Evolutionary conservation across 2,888 invertebrate genomes (phyloP).

Genomic region (Campoplex nolae): DNA sequence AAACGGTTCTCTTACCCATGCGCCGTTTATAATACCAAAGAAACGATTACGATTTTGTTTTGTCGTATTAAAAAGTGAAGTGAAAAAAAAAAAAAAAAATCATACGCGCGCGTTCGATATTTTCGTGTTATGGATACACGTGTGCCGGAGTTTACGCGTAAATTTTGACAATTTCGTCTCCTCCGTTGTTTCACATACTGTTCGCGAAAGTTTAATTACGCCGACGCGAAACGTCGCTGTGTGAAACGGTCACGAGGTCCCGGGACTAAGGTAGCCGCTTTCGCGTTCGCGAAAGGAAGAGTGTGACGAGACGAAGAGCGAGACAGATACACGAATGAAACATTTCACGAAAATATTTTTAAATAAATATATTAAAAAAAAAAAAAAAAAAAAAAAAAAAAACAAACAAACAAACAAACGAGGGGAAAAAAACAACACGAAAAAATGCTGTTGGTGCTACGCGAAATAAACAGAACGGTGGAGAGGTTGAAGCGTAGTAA

Average conservation of each 20-base stretch:
- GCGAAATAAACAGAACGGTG: slow-evolving; percentile 41
- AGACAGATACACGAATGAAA: neutral
- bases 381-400: too few species aligned
- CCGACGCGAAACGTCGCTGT: neutral
- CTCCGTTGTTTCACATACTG: neutral
- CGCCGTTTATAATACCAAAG: slow-evolving; percentile 82
- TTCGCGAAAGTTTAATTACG: neutral
- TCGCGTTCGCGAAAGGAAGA: slow-evolving; percentile 48
- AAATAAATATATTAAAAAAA: too few species aligned
- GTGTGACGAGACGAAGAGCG: neutral
- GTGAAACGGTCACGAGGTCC: neutral
- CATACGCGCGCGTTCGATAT: neutral
- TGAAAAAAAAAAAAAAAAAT: slow-evolving; percentile 40
- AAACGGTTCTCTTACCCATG: slow-evolving; percentile 72
- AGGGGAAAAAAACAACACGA: slow-evolving; percentile 5
- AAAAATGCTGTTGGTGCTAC: slow-evolving; percentile 63
- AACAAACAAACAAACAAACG: neutral
- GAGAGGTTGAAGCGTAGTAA: slow-evolving; percentile 36
- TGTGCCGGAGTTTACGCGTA: neutral
- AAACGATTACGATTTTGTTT: slow-evolving; percentile 81
- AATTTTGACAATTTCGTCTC: neutral
- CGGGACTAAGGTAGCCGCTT: neutral
- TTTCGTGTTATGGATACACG: neutral
- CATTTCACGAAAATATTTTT: neutral
- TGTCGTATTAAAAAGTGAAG: slow-evolving; percentile 77